Evolutionary conservation across 2,797 vertebrate species (phyloP).

Genomic region (Gymnopithys bicolor): DNA sequence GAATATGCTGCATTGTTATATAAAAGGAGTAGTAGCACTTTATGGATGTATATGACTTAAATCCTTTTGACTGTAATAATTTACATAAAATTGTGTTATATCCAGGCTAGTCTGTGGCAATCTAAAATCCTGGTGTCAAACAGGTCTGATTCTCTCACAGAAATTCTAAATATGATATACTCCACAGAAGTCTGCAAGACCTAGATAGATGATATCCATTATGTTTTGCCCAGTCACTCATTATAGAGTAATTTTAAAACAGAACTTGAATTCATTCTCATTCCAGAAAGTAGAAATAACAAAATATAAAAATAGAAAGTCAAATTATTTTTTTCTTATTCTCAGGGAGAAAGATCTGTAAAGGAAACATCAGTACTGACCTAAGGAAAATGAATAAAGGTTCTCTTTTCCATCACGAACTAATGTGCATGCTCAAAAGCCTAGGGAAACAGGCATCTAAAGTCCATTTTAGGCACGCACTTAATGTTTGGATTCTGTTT

Average conservation of each 20-base stretch:
- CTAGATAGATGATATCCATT: neutral
- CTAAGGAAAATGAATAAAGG: neutral
- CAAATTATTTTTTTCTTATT: neutral
- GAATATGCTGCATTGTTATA: neutral
- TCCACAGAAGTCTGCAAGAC: neutral
- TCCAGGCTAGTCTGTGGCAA: neutral
- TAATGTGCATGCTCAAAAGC: neutral
- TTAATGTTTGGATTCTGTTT: neutral
- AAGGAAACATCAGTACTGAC: neutral
- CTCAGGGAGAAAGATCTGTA: neutral
- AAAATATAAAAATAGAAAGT: neutral
- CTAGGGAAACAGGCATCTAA: neutral
- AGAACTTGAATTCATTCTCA: neutral
- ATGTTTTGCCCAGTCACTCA: neutral
- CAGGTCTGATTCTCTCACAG: neutral
- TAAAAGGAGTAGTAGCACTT: neutral
- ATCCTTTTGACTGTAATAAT: neutral
- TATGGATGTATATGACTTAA: neutral
- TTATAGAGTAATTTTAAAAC: neutral
- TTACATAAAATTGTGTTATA: neutral
- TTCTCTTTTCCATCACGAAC: neutral
- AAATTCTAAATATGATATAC: neutral
- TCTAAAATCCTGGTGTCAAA: neutral
- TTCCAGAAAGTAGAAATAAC: neutral
- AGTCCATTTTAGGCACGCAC: neutral